Evolutionary conservation across 2,113 vertebrate genomes (phyloP), one percentile per base, ranked within the genome.

Genomic region (Anguilla rostrata): DNA sequence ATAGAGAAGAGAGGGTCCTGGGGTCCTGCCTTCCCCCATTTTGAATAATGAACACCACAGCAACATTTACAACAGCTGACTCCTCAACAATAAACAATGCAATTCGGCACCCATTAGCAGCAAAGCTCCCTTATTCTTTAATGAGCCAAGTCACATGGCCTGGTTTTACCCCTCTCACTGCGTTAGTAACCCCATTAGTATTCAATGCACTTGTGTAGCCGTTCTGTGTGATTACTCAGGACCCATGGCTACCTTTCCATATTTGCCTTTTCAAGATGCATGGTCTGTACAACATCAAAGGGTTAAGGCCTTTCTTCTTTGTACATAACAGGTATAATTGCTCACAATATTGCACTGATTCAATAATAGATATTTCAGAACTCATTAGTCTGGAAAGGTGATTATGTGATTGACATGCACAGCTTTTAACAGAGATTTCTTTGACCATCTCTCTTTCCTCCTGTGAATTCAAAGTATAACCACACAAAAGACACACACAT

Each of bases 81-180:
- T 75, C 71, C n/a, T 75, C 71, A 75, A 75, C 71, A 75, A 34
- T 34, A 75, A 75, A 26, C 71, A 75, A 75, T n/a, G n/a, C 71
- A 34, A 75, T 3, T 75, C 29, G 57, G 12, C 26, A 22, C 5
- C 63, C n/a, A 75, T 75, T 75, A 75, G 71, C n/a, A 34, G n/a
- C 71, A 75, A 2, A 34, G 11, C 71, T 75, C 71, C 71, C 6
- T 34, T 12, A 75, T 34, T 75, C 71, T n/a, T 75, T 29, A 75
- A 75, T 75, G 71, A 75, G 9, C 11, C 60, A 3, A 75, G 71
- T 75, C 71, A 75, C 29, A 34, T 2, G 71, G 9, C 9, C 26
- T 26, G 11, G 71, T 9, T 5, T 26, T 8, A 12, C 26, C 9
- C n/a, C 2, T 75, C 71, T 34, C n/a, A 75, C 26, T 34, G 11